Percentiles rank a stretch among this genome's conserved stretches.
Conservation (phyloP, 2,797 vertebrate genomes). For the Leptoclinus maculatus region DNA sequence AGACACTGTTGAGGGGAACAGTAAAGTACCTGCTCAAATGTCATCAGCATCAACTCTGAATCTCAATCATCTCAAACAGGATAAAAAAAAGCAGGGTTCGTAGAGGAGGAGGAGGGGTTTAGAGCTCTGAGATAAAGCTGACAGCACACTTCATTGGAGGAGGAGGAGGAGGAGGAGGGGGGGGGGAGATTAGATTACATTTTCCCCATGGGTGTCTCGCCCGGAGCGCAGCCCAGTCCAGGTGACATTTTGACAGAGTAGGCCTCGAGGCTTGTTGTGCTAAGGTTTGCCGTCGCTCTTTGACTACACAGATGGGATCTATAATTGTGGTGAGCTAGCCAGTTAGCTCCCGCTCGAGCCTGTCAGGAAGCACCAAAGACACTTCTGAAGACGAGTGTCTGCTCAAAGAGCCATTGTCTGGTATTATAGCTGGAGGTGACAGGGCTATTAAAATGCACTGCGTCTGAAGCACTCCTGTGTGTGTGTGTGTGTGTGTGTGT, state of each 20-base stretch:
- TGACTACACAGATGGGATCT: constrained; percentile 76
- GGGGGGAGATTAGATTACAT: constrained; percentile 73
- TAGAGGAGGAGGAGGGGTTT: constrained; percentile 27
- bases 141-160: constrained; percentile 75
- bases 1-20: constrained; percentile 31
- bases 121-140: constrained; percentile 71
- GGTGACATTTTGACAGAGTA: constrained; percentile 78
- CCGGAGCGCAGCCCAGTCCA: constrained; percentile 64
- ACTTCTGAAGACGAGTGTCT: constrained; percentile 75
- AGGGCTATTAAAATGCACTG: constrained; percentile 77
- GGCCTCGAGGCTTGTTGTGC: constrained; percentile 71
- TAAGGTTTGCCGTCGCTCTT: constrained; percentile 48
- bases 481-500: constrained; percentile 43
- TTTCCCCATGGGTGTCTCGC: constrained; percentile 70
- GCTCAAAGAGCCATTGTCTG: constrained; percentile 77
- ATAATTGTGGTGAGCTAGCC: constrained; percentile 73
- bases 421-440: constrained; percentile 79
- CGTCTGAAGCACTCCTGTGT: constrained; percentile 48
- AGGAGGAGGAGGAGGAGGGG: constrained; percentile 29
- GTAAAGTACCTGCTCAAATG: constrained; percentile 70
- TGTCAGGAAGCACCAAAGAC: constrained; percentile 70
- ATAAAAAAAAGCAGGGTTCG: constrained; percentile 44
- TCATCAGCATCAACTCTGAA: constrained; percentile 75
- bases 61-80: constrained; percentile 75
- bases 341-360: constrained; percentile 70